phyloP scores from a whole-genome alignment of 1,140 invertebrate species.

The Diplogasteroides magnus region DNA sequence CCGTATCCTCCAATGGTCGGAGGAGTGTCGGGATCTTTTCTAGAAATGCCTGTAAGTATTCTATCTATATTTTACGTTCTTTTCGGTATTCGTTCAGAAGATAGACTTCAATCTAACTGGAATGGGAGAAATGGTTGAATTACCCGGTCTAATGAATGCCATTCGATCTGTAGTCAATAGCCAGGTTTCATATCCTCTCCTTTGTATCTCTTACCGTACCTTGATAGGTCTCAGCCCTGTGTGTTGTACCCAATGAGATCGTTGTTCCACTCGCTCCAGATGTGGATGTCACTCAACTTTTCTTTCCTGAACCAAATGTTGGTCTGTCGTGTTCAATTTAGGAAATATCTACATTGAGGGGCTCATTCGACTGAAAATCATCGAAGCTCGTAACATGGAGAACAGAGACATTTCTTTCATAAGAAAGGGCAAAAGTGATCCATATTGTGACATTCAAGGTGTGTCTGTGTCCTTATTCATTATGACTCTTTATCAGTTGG shows the following conservation, averaged over 20 bases:
- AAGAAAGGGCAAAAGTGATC: constrained; percentile 49
- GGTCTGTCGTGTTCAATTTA: background rate
- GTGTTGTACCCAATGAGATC: constrained; percentile 51
- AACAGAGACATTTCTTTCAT: constrained; percentile 49
- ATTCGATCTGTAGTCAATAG: constrained; percentile 46
- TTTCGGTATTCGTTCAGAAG: constrained; percentile 18
- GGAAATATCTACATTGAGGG: constrained; percentile 30
- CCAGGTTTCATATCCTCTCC: constrained; percentile 21
- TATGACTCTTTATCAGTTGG: constrained; percentile 38
- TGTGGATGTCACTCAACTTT: constrained; percentile 49
- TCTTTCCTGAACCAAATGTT: constrained; percentile 54
- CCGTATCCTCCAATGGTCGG: constrained; percentile 54
- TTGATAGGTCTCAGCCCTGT: constrained; percentile 42
- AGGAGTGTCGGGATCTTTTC: constrained; percentile 47
- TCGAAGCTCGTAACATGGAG: constrained; percentile 52
- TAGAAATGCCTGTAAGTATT: constrained; percentile 44
- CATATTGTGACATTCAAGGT: constrained; percentile 53
- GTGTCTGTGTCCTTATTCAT: too few relatives aligned
- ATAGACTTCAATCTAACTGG: constrained; percentile 51
- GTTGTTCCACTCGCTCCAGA: constrained; percentile 50
- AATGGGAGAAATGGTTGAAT: constrained; percentile 54
- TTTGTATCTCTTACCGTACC: background rate
- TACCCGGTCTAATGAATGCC: constrained; percentile 50
- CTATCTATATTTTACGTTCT: background rate
- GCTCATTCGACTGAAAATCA: constrained; percentile 50